phyloP scores from a whole-genome alignment of 2,797 vertebrate species.

The Parauchenoglanis punctatus region DNA sequence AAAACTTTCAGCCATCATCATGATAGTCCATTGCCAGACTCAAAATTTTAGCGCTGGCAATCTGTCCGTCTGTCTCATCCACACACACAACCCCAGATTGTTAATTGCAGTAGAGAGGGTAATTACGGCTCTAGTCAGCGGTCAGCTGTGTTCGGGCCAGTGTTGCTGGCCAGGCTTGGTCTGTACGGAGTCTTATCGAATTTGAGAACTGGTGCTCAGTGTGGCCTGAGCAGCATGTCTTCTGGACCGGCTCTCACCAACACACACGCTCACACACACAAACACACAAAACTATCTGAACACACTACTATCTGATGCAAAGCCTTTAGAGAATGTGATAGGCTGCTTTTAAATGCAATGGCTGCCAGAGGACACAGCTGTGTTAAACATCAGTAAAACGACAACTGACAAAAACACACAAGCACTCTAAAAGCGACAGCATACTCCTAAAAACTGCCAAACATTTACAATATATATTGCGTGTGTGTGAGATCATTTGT shows the following conservation, averaged over 20 bases:
- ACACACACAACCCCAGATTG: constrained; percentile 59
- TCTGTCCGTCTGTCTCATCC: background rate
- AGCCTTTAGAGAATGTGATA: constrained; percentile 47
- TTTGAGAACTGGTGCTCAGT: constrained; percentile 57
- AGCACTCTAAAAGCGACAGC: constrained; percentile 37
- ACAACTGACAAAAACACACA: constrained; percentile 35
- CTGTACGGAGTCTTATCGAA: constrained; percentile 61
- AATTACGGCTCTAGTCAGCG: constrained; percentile 60
- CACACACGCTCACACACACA: constrained; percentile 37
- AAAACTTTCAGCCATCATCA: constrained; percentile 2
- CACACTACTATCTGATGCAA: constrained; percentile 29
- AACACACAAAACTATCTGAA: background rate
- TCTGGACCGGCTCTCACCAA: constrained; percentile 28
- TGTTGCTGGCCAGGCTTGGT: constrained; percentile 53
- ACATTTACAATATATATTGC: constrained; percentile 36
- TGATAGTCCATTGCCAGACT: constrained; percentile 40
- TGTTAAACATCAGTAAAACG: constrained; percentile 42
- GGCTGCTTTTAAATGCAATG: constrained; percentile 41
- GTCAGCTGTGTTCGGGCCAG: constrained; percentile 57
- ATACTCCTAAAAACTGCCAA: constrained; percentile 12
- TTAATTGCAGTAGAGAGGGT: constrained; percentile 63
- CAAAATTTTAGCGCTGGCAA: constrained; percentile 56
- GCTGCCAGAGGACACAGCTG: constrained; percentile 51
- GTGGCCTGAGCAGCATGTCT: constrained; percentile 44
- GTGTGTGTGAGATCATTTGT: constrained; percentile 29